Base-by-base conservation (phyloP, 2,888 invertebrate species). In the Crossocerus cetratus region DNA sequence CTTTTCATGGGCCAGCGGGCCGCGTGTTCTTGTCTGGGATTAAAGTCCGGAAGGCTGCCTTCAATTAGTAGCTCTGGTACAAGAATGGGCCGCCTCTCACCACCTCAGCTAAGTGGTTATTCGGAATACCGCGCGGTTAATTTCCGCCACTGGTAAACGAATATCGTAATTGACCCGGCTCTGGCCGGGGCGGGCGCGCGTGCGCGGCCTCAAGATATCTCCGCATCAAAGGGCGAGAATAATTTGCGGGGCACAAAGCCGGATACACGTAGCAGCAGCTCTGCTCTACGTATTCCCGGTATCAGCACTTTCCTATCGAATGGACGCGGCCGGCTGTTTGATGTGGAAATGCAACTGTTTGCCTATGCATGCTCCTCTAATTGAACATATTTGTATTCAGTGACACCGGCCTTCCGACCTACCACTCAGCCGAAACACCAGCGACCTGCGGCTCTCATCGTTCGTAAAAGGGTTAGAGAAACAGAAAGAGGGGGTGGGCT, bases 201-300 rank as follows among this genome's bases (percentile, higher is more conserved):
- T 44, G 65, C 45, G 53, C 23, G 60, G 44, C 53, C 62, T 53
- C 22, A 65, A 57, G 65, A 20, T 23, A 57, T 4, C 21, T 55
- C 58, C 45, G 58, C 42, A 32, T 65, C 22, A 43, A 58, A 42
- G 20, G 43, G 59, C 53, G 61, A 43, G 64, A 79, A 79, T 76
- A 78, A 64, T 63, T 63, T 66, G 60, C 61, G n/a, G 32, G 13
- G 43, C 44, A 61, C 18, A 22, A 21, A 21, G 18, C 45, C 44
- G 53, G 57, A 22, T 49, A 14, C 56, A 18, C 8, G 14, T 20
- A 22, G 22, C n/a, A 49, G 18, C 0, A 32, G 32, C 32, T 8
- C 11, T 11, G 32, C 32, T 32, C 32, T 32, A 32, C 11, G 32
- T 16, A 54, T 45, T 11, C 2, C 2, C 13, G 13, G 18, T 18